phyloP scores from a whole-genome alignment of 2,797 vertebrate species.

The Hapalemur alaotrensis region DNA sequence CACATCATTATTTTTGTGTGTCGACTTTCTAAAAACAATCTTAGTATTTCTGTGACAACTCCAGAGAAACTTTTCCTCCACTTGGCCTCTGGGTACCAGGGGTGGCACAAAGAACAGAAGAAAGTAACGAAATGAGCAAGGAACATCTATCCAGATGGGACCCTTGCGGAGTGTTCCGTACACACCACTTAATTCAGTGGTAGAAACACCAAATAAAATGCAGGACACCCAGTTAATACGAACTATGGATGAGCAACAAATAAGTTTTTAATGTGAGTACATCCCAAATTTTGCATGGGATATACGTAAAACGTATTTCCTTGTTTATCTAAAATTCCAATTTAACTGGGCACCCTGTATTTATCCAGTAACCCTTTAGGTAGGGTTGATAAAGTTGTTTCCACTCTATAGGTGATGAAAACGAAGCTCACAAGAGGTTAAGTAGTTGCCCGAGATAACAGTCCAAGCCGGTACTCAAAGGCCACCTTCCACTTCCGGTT shows the following conservation, averaged over 20 bases:
- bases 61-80: neutral
- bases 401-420: neutral
- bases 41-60: neutral
- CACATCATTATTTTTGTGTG: neutral
- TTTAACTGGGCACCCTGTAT: neutral
- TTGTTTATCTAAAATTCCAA: conserved; percentile 1
- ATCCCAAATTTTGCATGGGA: neutral
- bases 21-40: neutral
- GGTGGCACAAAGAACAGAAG: neutral
- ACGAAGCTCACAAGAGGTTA: neutral
- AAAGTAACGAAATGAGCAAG: neutral
- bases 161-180: neutral
- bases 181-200: neutral
- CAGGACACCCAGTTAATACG: neutral
- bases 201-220: neutral
- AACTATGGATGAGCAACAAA: neutral
- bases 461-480: neutral
- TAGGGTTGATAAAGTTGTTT: neutral
- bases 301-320: neutral
- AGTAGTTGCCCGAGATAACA: neutral
- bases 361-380: neutral
- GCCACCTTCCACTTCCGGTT: fast-evolving
- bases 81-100: neutral
- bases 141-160: neutral
- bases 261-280: neutral